A percentile compares a stretch with the other conserved stretches of the same genome.
phyloP scores from a whole-genome alignment of 2,888 invertebrate genomes.

The Parnassius mnemosyne region DNA sequence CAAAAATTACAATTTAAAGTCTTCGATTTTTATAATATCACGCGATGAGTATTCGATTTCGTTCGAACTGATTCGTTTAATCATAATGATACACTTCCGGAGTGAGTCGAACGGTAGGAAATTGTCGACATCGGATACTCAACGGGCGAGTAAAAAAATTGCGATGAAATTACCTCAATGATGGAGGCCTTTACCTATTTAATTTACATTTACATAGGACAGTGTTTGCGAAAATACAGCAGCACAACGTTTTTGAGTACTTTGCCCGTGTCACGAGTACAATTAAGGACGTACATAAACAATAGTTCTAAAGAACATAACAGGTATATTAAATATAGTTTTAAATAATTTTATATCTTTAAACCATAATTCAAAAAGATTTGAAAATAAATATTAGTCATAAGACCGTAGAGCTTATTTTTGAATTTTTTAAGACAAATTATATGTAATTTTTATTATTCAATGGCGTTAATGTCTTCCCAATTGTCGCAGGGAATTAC shows the following conservation, averaged over 20 bases:
- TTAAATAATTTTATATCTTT: too few relatives aligned
- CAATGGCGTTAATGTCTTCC: too few relatives aligned
- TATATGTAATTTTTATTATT: too few relatives aligned
- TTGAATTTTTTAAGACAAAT: too few relatives aligned
- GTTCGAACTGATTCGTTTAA: slow-evolving; percentile 20
- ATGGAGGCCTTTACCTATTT: slow-evolving; percentile 23
- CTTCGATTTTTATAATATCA: slow-evolving; percentile 31
- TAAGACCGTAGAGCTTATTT: too few relatives aligned
- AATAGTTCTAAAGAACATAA: too few relatives aligned
- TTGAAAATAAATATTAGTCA: too few relatives aligned
- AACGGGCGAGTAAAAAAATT: slow-evolving; percentile 26
- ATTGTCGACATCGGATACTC: slow-evolving; percentile 29
- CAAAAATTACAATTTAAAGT: slow-evolving; percentile 32
- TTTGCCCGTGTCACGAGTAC: not conserved
- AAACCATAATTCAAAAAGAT: too few relatives aligned
- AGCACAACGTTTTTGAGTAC: not conserved
- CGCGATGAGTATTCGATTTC: slow-evolving; percentile 31
- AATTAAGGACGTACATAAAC: not conserved
- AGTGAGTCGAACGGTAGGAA: slow-evolving; percentile 4
- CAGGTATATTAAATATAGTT: too few relatives aligned
- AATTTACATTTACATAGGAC: slow-evolving; percentile 51
- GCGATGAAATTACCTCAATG: slow-evolving; percentile 20
- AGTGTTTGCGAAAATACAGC: slow-evolving; percentile 28
- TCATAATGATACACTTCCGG: slow-evolving; percentile 14
- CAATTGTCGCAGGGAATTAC: too few relatives aligned